phyloP scores from a whole-genome alignment of 2,797 vertebrate species.

The Luscinia megarhynchos region DNA sequence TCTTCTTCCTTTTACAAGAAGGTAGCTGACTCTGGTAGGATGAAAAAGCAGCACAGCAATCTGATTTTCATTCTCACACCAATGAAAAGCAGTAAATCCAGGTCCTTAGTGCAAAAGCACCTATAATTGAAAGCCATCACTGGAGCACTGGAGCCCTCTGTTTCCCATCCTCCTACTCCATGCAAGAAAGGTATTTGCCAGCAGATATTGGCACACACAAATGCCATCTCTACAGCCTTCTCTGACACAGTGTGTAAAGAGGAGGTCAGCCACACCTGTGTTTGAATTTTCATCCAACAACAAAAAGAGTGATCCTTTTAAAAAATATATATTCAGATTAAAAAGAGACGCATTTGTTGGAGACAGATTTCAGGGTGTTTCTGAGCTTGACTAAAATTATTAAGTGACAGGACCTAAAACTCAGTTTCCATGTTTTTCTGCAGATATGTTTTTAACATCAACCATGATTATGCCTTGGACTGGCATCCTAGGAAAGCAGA shows the following conservation, averaged over 20 bases:
- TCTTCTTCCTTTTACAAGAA: neutral
- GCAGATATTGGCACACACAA: neutral
- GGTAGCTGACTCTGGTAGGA: neutral
- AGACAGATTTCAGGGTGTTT: neutral
- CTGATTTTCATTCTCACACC: neutral
- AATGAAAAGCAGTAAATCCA: neutral
- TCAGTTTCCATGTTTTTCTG: conserved; percentile 16
- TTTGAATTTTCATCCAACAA: neutral
- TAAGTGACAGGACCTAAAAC: neutral
- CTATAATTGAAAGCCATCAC: neutral
- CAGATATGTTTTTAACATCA: conserved; percentile 32
- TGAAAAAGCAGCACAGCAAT: neutral
- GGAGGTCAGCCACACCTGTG: neutral
- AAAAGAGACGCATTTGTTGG: neutral
- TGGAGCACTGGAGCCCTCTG: neutral
- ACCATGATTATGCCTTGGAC: neutral
- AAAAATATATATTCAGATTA: neutral
- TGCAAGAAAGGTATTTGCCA: neutral
- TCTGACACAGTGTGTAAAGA: neutral
- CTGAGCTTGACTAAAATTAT: neutral
- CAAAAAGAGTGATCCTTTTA: neutral
- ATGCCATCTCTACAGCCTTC: neutral
- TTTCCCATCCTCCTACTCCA: neutral
- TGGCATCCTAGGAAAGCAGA: conserved; percentile 44
- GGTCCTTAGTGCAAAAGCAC: neutral